phyloP scores from a whole-genome alignment of 2,797 vertebrate genomes.

The Percopsis omiscomaycus region DNA sequence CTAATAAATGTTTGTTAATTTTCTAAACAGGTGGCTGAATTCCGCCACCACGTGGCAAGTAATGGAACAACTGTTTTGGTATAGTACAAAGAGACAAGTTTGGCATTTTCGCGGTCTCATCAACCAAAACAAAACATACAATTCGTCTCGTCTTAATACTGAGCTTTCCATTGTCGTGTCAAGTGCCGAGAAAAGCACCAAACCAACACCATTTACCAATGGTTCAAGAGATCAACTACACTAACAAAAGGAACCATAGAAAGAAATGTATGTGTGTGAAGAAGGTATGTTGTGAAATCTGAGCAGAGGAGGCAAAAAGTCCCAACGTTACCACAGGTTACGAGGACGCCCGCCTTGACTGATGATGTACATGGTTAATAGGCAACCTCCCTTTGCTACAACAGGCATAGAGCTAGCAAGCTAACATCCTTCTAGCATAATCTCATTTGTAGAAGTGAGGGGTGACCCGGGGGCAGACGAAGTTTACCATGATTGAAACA shows the following conservation, averaged over 20 bases:
- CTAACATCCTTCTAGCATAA: constrained; percentile 20
- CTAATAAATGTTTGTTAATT: not conserved
- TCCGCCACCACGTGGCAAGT: not conserved
- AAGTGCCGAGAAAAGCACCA: too few relatives aligned
- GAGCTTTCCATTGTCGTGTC: too few relatives aligned
- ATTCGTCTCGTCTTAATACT: too few relatives aligned
- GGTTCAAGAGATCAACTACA: not conserved
- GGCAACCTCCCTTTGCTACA: not conserved
- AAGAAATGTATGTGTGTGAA: too few relatives aligned
- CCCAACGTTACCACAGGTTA: not conserved
- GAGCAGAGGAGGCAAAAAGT: not conserved
- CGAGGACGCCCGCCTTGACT: not conserved
- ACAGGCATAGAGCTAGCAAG: constrained; percentile 9
- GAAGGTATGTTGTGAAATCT: not conserved
- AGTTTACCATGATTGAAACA: constrained; percentile 49
- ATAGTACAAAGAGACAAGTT: not conserved
- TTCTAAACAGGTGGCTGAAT: constrained; percentile 4
- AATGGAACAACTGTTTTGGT: not conserved
- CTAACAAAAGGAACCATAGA: too few relatives aligned
- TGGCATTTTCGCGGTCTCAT: not conserved
- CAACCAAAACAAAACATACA: too few relatives aligned
- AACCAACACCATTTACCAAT: not conserved
- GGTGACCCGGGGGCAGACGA: not conserved
- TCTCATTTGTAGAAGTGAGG: not conserved
- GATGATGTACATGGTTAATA: not conserved